A percentile compares a stretch with the other conserved stretches of the same genome.
Conservation (phyloP, 2,113 vertebrate genomes). For the Rhineura floridana region DNA sequence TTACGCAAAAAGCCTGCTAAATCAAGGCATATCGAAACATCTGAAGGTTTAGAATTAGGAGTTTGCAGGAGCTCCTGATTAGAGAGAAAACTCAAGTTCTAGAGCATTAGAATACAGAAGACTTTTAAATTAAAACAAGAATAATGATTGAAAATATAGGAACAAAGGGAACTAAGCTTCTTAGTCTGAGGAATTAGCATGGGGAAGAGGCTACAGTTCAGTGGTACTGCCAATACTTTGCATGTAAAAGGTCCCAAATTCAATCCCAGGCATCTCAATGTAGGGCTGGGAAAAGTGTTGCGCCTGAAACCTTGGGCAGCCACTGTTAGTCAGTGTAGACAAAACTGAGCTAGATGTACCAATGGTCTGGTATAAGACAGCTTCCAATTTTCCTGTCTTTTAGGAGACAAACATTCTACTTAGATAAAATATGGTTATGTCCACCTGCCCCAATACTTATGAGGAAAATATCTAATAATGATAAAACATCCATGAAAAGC, state of each 20-base stretch:
- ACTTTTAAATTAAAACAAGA: constrained; percentile 27
- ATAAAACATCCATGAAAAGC: constrained; percentile 41
- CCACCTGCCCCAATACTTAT: constrained; percentile 11
- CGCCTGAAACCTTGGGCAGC: neutral
- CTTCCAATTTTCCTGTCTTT: neutral
- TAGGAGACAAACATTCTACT: neutral
- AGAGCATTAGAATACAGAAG: neutral
- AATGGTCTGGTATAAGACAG: neutral
- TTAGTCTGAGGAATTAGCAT: constrained; percentile 6
- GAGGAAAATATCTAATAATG: constrained; percentile 29
- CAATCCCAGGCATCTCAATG: neutral
- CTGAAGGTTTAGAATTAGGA: neutral
- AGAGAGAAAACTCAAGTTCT: neutral
- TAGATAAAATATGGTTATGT: constrained; percentile 15
- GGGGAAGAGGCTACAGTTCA: neutral
- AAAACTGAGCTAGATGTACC: neutral
- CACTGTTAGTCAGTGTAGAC: neutral
- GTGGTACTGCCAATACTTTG: neutral
- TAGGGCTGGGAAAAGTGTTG: neutral
- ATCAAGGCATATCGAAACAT: constrained; percentile 1
- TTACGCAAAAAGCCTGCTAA: constrained; percentile 13
- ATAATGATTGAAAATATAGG: constrained; percentile 22
- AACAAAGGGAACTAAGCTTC: constrained; percentile 39
- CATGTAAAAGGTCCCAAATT: neutral
- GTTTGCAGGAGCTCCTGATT: neutral